Conservation (phyloP, 2,797 vertebrate species). For the Echiichthys vipera region DNA sequence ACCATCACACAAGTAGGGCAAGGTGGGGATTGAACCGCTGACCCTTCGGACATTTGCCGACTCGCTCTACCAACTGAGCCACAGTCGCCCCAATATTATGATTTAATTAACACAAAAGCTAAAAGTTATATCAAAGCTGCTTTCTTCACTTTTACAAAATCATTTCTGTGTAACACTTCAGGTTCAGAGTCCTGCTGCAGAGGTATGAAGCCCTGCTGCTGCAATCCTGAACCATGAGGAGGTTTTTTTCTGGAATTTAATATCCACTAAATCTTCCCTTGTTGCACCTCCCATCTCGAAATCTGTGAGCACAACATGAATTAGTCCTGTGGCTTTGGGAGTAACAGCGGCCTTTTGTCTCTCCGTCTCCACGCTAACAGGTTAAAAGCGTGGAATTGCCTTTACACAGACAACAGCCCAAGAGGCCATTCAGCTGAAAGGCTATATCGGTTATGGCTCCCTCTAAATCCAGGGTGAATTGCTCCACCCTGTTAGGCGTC, state of each 20-base stretch:
- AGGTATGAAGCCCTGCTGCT: conserved; percentile 6
- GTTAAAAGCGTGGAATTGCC: conserved; percentile 28
- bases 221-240: conserved; percentile 6
- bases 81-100: too few relatives aligned
- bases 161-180: not conserved
- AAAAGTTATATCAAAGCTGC: not conserved
- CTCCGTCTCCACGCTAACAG: conserved; percentile 15
- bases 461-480: conserved; percentile 48
- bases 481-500: conserved; percentile 55
- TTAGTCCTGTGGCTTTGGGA: conserved; percentile 7
- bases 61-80: too few relatives aligned
- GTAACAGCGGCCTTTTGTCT: not conserved
- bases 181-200: not conserved
- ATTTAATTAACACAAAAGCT: not conserved
- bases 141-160: not conserved
- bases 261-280: conserved; percentile 19
- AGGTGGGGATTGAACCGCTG: too few relatives aligned
- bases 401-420: conserved; percentile 45
- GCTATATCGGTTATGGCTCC: conserved; percentile 48
- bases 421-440: conserved; percentile 61
- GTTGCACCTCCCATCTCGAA: not conserved
- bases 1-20: too few relatives aligned
- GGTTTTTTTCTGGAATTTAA: conserved; percentile 13
- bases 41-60: too few relatives aligned
- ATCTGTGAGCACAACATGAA: conserved; percentile 2